Conservation (phyloP, 2,888 invertebrate genomes). For the Ectemnius cavifrons region DNA sequence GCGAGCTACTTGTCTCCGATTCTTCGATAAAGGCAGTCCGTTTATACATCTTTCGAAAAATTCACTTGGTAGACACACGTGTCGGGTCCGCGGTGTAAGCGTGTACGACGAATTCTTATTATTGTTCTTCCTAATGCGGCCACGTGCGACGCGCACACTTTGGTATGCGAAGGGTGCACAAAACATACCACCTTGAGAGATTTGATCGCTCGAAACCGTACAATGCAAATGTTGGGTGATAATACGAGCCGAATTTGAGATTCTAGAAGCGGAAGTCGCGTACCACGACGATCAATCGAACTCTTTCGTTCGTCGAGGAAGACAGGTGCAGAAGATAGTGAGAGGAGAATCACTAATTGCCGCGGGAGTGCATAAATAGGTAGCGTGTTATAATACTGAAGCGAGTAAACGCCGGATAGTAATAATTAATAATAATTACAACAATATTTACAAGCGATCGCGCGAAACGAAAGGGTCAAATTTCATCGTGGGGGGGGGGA, state of each 20-base stretch:
- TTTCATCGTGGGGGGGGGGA: conserved; percentile 23
- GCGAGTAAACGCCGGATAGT: conserved; percentile 29
- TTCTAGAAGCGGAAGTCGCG: no score
- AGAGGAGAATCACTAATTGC: no score
- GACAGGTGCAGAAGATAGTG: no score
- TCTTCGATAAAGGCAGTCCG: conserved; percentile 24
- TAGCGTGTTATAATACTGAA: conserved; percentile 47
- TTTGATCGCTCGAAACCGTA: not conserved
- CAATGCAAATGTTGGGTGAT: conserved; percentile 9
- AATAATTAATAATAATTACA: conserved; percentile 21
- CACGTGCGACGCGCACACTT: no score
- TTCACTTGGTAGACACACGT: not conserved
- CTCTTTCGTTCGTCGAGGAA: no score
- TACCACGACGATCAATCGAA: no score
- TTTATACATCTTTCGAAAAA: conserved; percentile 3
- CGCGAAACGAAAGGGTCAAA: conserved; percentile 27
- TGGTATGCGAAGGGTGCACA: no score
- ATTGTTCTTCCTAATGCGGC: conserved; percentile 1
- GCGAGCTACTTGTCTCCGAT: not conserved
- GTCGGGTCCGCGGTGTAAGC: not conserved
- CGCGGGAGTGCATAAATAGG: conserved; percentile 7
- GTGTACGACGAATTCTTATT: not conserved
- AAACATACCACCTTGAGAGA: no score
- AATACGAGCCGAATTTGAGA: not conserved
- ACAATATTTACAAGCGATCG: conserved; percentile 27